Conservation (phyloP, 2,113 vertebrate species). For the Pterophyllum scalare region DNA sequence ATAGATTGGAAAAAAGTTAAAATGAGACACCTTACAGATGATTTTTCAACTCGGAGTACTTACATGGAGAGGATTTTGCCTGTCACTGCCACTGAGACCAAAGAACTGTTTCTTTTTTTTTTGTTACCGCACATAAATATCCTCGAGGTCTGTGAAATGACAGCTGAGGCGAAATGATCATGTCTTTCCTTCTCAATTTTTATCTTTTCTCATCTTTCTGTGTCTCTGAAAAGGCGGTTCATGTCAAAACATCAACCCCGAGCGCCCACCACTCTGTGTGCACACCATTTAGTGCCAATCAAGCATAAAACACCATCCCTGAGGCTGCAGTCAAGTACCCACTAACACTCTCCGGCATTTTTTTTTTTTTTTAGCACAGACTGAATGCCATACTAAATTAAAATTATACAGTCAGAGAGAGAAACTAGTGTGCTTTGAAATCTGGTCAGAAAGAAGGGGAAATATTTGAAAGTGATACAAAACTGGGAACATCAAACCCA, state of each 20-base stretch:
- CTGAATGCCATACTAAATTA: constrained; percentile 42
- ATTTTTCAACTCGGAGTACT: background rate
- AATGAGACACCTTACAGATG: constrained; percentile 20
- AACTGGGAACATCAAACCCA: constrained; percentile 41
- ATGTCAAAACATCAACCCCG: constrained; percentile 54
- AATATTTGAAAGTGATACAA: constrained; percentile 54
- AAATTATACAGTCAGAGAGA: constrained; percentile 33
- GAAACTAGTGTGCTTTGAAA: constrained; percentile 29
- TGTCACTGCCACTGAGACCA: background rate
- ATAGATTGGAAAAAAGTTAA: constrained; percentile 28
- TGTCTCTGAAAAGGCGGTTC: constrained; percentile 17
- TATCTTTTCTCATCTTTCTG: constrained; percentile 31
- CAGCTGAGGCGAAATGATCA: constrained; percentile 22
- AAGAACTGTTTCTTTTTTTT: background rate
- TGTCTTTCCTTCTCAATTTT: constrained; percentile 14
- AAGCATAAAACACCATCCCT: constrained; percentile 67
- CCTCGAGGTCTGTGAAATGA: constrained; percentile 12
- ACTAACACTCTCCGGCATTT: constrained; percentile 15
- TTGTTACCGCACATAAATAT: background rate
- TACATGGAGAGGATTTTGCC: background rate
- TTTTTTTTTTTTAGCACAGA: background rate
- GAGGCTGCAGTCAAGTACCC: constrained; percentile 45
- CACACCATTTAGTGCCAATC: constrained; percentile 69
- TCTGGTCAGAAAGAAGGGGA: constrained; percentile 40
- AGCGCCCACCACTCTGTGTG: constrained; percentile 39